A percentile compares a stretch with the other conserved stretches of the same genome.
These are phyloP conservation scores for Macaca nemestrina DNA, from an alignment of 2,113 vertebrate species.

Conservation along the genomic window DNA sequence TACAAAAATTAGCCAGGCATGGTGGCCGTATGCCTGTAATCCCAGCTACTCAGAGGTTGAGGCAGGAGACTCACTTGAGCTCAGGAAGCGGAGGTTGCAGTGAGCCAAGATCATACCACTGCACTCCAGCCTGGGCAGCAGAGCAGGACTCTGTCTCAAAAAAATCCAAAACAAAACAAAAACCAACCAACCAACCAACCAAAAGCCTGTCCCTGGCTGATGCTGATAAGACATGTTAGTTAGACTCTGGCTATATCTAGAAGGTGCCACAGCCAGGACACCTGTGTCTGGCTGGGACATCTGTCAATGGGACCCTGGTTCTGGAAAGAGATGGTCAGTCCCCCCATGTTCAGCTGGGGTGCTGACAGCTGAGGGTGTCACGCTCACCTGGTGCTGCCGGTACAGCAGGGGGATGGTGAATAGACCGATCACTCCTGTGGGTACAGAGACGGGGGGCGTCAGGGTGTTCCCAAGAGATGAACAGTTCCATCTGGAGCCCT, in stretches of 20 bases:
- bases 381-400: conserved; percentile 89
- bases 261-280: background rate
- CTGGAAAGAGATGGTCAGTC: background rate
- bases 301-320: background rate
- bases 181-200: background rate
- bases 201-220: background rate
- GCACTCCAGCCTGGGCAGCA: background rate
- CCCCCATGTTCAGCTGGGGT: background rate
- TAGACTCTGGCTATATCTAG: background rate
- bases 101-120: too few relatives aligned
- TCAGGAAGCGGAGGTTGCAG: too few relatives aligned
- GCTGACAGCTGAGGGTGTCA: background rate
- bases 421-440: conserved; percentile 88
- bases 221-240: background rate
- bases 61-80: too few relatives aligned
- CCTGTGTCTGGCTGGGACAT: background rate
- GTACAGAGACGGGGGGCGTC: background rate
- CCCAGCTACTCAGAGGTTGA: too few relatives aligned
- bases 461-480: background rate
- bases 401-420: conserved; percentile 95
- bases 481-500: background rate
- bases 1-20: too few relatives aligned
- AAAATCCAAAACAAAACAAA: background rate
- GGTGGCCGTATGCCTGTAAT: too few relatives aligned
- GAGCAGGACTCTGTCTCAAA: background rate